Conservation (phyloP, 1,140 invertebrate genomes). For the Drosophila serrata region DNA sequence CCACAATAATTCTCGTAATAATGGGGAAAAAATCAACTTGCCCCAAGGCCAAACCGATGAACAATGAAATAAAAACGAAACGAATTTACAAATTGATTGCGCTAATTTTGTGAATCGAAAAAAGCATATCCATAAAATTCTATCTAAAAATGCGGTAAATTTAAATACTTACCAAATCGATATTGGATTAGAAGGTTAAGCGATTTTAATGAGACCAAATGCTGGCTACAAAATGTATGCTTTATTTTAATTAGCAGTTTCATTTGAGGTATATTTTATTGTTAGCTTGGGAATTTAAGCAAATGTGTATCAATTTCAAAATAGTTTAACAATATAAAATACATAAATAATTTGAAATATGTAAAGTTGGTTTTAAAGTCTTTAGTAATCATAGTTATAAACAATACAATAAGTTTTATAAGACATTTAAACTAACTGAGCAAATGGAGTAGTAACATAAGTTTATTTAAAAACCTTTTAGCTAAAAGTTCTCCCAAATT, state of each 20-base stretch:
- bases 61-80: constrained; percentile 28
- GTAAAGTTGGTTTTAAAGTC: no score
- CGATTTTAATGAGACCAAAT: constrained; percentile 1
- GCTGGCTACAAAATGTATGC: not conserved
- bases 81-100: constrained; percentile 53
- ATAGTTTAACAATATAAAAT: no score
- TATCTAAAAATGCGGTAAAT: constrained; percentile 13
- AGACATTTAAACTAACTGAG: no score
- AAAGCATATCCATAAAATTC: constrained; percentile 14
- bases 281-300: not conserved
- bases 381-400: no score
- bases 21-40: constrained; percentile 46
- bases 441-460: not conserved
- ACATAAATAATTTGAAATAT: no score
- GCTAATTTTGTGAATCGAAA: constrained; percentile 40
- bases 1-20: constrained; percentile 50
- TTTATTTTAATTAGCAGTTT: no score
- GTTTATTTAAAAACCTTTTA: not conserved
- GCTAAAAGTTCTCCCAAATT: not conserved
- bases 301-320: not conserved
- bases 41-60: constrained; percentile 18
- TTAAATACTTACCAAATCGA: constrained; percentile 7
- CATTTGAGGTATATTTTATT: not conserved
- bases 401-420: no score
- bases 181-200: not conserved